Percentiles rank a stretch among this genome's conserved stretches.
These are phyloP conservation scores for Heliconius hortense DNA, from an alignment of 2,888 invertebrate species.

Conservation along the genomic window DNA sequence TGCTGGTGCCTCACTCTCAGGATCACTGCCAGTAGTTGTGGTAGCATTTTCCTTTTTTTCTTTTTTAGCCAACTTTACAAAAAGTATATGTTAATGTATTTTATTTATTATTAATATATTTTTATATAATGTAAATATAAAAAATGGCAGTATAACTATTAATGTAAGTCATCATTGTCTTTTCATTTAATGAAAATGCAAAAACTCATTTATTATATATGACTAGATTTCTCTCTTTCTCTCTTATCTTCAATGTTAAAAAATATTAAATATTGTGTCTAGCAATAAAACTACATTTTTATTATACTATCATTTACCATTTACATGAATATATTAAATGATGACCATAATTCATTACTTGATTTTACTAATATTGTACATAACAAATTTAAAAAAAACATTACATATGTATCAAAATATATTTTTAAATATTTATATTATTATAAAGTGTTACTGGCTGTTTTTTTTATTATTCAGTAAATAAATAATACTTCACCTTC, in stretches of 20 bases:
- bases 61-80: constrained; percentile 69
- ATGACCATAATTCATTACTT: no score
- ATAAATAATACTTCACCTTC: constrained; percentile 64
- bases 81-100: constrained; percentile 18
- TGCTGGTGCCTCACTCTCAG: constrained; percentile 71
- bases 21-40: constrained; percentile 68
- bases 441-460: background rate
- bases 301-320: no score
- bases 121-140: background rate
- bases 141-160: background rate
- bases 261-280: background rate
- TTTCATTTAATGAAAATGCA: background rate
- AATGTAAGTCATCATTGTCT: background rate
- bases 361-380: no score
- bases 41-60: constrained; percentile 70
- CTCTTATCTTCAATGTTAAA: no score
- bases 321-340: no score
- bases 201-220: background rate
- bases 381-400: no score
- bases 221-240: background rate
- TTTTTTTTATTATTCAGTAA: background rate
- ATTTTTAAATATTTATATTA: no score
- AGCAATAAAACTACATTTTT: background rate
- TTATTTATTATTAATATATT: constrained; percentile 21
- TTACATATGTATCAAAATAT: no score